Base-by-base conservation (phyloP, 2,888 invertebrate species). In the Plemyria rubiginata region DNA sequence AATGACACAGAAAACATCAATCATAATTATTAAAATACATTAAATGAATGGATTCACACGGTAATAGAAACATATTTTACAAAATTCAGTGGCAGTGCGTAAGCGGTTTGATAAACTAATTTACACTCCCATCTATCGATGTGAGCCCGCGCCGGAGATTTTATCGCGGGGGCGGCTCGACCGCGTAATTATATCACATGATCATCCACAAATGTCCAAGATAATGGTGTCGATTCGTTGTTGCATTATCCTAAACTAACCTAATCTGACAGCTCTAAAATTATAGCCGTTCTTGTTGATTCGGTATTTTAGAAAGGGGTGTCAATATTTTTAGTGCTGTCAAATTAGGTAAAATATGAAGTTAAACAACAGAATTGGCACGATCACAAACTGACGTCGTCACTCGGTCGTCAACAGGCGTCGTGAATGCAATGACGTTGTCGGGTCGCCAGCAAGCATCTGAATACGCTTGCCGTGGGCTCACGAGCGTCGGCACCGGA, bases 61-160 rank as follows among this genome's bases (percentile, higher is more conserved):
- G 43, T 16, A 22, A 49, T 48, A 38, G 11, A 11, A 53, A 53
- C 29, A 38, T 15, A 46, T 32, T 60, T 43, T 50, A 54, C 22
- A 50, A 29, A 60, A 16, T 56, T 52, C 59, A 43, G 53, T 36
- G 83, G 81, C 81, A 80, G 80, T 79, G 79, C 72, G 72, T 67
- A 70, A 80, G 75, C 74, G 63, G 70, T 62, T 58, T 55, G 63
- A 54, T 13, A 73, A 66, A 67, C 60, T 60, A 38, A 59, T 11
- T 16, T 60, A 68, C 45, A 56, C 36, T 28, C 13, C n/a, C 15
- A 11, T 49, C 12, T n/a, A 54, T 60, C 36, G 36, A 38, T 38
- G 36, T 38, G 36, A 38, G 36, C 11, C 11, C 36, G 36, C 11
- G 8, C 11, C 36, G 36, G 9, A 2, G 11, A 9, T 7, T 38